Evolutionary conservation across 2,888 invertebrate genomes (phyloP), one percentile per base, ranked within the genome.

Genomic region (Furcula furcula): DNA sequence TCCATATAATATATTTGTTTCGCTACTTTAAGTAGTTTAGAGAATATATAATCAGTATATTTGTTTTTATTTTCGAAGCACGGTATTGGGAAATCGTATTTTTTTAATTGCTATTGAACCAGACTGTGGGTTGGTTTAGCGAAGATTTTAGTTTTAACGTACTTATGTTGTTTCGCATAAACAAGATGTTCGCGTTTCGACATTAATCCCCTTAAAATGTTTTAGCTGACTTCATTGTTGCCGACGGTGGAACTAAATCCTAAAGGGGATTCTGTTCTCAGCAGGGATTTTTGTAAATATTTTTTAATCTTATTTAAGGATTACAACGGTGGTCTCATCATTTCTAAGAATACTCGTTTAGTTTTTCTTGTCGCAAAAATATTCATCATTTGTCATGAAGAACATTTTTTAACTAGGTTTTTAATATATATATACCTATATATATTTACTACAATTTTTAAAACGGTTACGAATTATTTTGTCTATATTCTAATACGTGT

Each of bases 171-270:
- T 49, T 55, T 44, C 52, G 34, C 42, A 46, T 37, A 51, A 70
- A 62, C 61, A 61, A 67, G 58, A 56, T 55, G 53, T 52, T 51
- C 40, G 37, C 40, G 40, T 35, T 39, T 48, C 33, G 64, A 65
- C 61, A 54, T 56, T 79, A 76, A 79, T 76, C 77, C 65, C 53
- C 68, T 76, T 65, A 74, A 71, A 66, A 66, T 61, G 57, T 65
- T 55, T 52, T 52, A 53, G 14, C 58, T 60, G 52, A 45, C 6
- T 52, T 46, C 63, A 53, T 76, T 76, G 72, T 74, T 63, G 51
- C 41, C 22, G 50, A 34, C 36, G 48, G 46, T 46, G 46, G 53
- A 50, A 50, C 43, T 50, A 55, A 44, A 34, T 43, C 39, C 32
- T 39, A 48, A 58, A 60, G 59, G 36, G 43, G 43, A 49, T 55